A percentile compares a stretch with the other conserved stretches of the same genome.
Conservation (phyloP, 2,113 vertebrate genomes). For the Varanus salvator region DNA sequence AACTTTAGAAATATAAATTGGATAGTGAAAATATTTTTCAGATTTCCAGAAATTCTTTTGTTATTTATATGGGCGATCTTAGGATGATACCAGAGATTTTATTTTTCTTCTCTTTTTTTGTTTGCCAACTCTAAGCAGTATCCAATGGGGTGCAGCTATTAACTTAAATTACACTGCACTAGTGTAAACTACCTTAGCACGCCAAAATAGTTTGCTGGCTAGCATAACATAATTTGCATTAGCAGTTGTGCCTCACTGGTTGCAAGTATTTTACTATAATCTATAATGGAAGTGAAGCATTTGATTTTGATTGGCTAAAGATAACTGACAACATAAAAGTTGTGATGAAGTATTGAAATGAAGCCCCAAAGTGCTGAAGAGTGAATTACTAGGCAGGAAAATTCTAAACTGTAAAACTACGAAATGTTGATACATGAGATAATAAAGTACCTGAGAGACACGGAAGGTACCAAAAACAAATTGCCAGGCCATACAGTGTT, state of each 20-base stretch:
- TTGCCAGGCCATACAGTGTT: not conserved
- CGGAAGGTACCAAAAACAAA: not conserved
- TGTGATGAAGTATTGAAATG: not conserved
- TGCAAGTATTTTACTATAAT: not conserved
- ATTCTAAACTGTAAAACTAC: not conserved
- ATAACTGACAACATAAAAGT: not conserved
- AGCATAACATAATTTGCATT: too few species aligned
- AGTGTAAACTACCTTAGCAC: too few species aligned
- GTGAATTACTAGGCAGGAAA: not conserved
- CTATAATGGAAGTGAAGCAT: not conserved
- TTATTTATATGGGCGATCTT: not conserved
- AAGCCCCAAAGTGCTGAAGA: not conserved
- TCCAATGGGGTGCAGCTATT: too few species aligned
- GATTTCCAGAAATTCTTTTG: not conserved
- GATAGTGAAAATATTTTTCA: not conserved
- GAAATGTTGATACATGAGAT: not conserved
- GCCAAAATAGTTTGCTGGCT: too few species aligned
- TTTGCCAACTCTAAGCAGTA: not conserved
- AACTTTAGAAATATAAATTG: not conserved
- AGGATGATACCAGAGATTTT: not conserved
- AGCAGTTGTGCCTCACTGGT: too few species aligned
- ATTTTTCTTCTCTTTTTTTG: not conserved
- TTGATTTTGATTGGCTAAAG: not conserved
- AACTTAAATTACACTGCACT: too few species aligned
- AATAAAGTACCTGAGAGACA: not conserved